Base-by-base conservation (phyloP, 2,113 vertebrate species). In the Tichodroma muraria region DNA sequence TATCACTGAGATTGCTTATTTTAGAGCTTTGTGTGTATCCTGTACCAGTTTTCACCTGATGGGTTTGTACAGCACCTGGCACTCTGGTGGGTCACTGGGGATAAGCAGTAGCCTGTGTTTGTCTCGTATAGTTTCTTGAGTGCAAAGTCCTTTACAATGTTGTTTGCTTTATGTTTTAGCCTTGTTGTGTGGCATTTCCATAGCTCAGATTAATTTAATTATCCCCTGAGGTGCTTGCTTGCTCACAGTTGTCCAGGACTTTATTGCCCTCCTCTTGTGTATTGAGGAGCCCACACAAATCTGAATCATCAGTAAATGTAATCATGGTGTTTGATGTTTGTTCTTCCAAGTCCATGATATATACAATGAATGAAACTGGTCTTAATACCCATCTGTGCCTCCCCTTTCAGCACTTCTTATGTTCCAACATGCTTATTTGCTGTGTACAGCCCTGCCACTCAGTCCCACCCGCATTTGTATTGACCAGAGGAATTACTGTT, bases 181-280 rank as follows among this genome's bases (percentile, higher is more conserved):
- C 73, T 94, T 79, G 69, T 85, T 33, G 33, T 76, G 42, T 85
- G 73, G 77, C 80, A 82, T 94, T 95, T 94, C 71, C 93, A 88
- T 87, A 63, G 84, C 77, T 92, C 23, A 16, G 80, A 91, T 94
- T 86, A 96, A 97, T 91, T 96, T 93, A 91, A 94, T 97, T 94
- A 93, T 94, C 89, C 81, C 86, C 56, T 0, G 47, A 94, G 88
- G 91, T 85, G n/a, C 65, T 70, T 83, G 91, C 84, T 84, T 77
- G 94, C 77, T 95, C 93, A 53, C 28, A 81, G 88, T 95, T 93
- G 80, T 40, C 95, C 79, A 8, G 79, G 69, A 65, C 92, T 79
- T 79, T 91, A 73, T 87, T 89, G 82, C 73, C 87, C 42, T 42
- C 38, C 83, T 94, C 71, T 83, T 85, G 90, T 80, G 37, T 73